Base-by-base conservation (phyloP, 2,113 vertebrate genomes). In the Cinclus mexicanus region DNA sequence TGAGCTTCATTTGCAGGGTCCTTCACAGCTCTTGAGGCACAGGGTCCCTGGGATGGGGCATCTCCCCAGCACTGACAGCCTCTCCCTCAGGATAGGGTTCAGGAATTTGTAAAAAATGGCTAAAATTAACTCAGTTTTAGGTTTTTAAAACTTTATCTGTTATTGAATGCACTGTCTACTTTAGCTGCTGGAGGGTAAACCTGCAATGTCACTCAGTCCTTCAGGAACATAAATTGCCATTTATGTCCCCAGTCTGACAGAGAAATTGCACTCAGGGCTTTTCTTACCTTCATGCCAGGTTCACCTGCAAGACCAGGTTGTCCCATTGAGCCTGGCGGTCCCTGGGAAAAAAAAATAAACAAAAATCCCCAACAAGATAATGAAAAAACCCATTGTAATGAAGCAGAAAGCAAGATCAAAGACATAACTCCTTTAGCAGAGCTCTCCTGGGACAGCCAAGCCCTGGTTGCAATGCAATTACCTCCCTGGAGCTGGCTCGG, bases 261-360 rank as follows among this genome's bases (percentile, higher is more conserved):
- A 82, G 41, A 70, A 82, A 37, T 33, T 12, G 12, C 57, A 46
- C 22, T 37, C n/a, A 37, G 24, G 39, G 28, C 2, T 84, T 92
- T 79, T 83, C 84, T 98, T 95, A 99, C 99, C 99, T 99, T 99
- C 96, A 99, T 98, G 79, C 99, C 99, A 37, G 98, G 92, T 97
- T 99, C 99, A 84, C 99, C 99, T 68, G 98, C 97, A 91, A 97
- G 97, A 75, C 99, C 99, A 53, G 94, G 97, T 53, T 99, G 99
- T 70, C 99, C 99, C 21, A 82, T 89, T 89, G 98, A 97, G 87
- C 99, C 99, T 21, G 97, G 98, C 0, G 97, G 98, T 74, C 99
- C 99, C 99, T 99, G 97, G 42, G 7, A 44, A 63, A 89, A 42
- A 90, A 56, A 44, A 82, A 55, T 22, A 67, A 33, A 18, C 35